Evolutionary conservation across 2,113 vertebrate genomes (phyloP).

Genomic region (Calidris pugnax): DNA sequence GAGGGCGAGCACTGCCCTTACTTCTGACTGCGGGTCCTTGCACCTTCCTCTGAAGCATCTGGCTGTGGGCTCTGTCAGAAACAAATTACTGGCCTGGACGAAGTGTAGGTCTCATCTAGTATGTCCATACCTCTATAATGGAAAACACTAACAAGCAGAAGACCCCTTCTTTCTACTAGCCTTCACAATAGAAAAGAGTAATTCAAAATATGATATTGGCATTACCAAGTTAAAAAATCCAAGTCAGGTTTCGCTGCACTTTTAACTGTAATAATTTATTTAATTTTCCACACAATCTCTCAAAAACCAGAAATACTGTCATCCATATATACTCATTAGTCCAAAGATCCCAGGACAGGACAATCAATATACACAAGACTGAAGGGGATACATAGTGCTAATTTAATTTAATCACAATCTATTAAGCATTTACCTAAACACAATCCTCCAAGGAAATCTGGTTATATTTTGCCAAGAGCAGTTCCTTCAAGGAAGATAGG

Average conservation of each 20-base stretch:
- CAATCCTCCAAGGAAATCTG: background rate
- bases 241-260: background rate
- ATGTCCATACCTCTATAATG: background rate
- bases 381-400: background rate
- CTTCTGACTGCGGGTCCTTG: background rate
- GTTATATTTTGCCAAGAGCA: conserved; percentile 20
- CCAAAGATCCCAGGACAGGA: background rate
- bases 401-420: conserved; percentile 28
- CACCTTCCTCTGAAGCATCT: background rate
- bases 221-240: background rate
- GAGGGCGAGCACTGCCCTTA: background rate
- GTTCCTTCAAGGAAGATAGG: background rate
- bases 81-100: background rate
- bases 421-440: conserved; percentile 40
- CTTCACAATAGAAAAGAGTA: background rate
- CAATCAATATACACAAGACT: background rate
- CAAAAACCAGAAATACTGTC: background rate
- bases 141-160: background rate
- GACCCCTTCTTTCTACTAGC: background rate
- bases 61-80: background rate
- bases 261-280: background rate
- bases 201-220: background rate
- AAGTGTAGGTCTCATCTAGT: background rate
- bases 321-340: background rate
- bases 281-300: background rate